Evolutionary conservation across 2,888 invertebrate species (phyloP), one percentile per base, ranked within the genome.

Genomic region (Polydrusus pterygomalis): DNA sequence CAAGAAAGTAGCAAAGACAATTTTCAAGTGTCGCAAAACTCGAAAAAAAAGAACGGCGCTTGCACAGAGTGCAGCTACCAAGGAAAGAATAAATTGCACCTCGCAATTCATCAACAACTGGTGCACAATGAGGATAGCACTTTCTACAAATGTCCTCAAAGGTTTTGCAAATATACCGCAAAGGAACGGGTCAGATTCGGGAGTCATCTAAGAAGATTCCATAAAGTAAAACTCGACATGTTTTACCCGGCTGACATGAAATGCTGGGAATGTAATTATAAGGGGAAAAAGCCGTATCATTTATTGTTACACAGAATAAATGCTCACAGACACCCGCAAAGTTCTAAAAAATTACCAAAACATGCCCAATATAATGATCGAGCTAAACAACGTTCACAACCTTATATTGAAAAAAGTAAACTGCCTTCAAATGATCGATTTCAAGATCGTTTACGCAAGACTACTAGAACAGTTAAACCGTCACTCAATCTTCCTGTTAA

Each of bases 231-330:
- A 6, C 1, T 6, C 2, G 10, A 6, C 1, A 17, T 18, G 5
- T 60, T 60, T 38, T 60, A 38, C 58, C 34, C 38, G 17, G 15
- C 8, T 2, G 38, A 38, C 15, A 17, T 38, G n/a, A 58, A 60
- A 18, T 60, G 58, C 9, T 15, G 34, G n/a, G 10, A 60, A 11
- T 60, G 58, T 38, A 0, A 1, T 0, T 60, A 38, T 11, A 17
- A 5, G 2, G 38, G 34, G 11, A 38, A 17, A 10, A 1, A 10
- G 17, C 58, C 58, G 2, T 17, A 38, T 17, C 7, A 38, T 11
- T 60, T 60, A 38, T 6, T 11, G 5, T 0, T 38, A 17, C 58
- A 60, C 11, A 60, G 11, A 11, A 13, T 0, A 2, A 1, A 2
- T 10, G 15, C 17, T 18, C 58, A 60, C 40, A 34, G 13, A 30